Evolutionary conservation across 1,140 invertebrate species (phyloP).

Genomic region (Meloidogyne hapla): DNA sequence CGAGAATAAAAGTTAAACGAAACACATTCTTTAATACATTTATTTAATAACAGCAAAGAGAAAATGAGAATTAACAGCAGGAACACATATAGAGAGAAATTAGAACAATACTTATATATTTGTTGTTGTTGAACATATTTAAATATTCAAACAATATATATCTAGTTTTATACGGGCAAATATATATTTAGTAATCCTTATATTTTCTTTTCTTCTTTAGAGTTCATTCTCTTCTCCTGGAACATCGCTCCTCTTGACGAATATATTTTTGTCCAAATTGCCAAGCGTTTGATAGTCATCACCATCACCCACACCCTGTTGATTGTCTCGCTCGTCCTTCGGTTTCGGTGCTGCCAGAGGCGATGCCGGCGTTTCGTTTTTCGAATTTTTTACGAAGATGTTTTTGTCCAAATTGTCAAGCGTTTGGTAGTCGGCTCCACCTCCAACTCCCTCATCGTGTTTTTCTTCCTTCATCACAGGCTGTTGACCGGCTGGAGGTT

Average conservation of each 20-base stretch:
- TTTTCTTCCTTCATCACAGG: background rate
- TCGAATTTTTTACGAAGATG: slow-evolving; percentile 2
- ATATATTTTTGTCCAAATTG: slow-evolving; percentile 1
- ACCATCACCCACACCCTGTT: background rate
- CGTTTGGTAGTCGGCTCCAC: background rate
- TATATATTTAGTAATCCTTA: background rate
- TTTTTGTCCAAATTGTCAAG: slow-evolving; percentile 3
- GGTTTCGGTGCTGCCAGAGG: background rate
- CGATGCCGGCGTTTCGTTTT: background rate
- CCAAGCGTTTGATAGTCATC: slow-evolving; percentile 1
- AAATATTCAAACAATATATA: no score
- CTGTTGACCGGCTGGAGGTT: background rate
- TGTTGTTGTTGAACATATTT: no score
- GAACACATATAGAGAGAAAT: no score
- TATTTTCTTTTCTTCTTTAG: no score
- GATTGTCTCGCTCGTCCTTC: background rate
- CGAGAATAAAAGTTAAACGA: no score
- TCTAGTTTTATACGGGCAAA: background rate
- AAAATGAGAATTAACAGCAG: no score
- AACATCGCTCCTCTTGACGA: background rate
- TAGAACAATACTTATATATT: no score
- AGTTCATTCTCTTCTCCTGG: background rate
- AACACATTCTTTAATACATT: no score
- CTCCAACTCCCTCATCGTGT: background rate
- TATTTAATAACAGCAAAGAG: no score